Conservation (phyloP, 2,113 vertebrate genomes). For the Nyctereutes procyonoides region DNA sequence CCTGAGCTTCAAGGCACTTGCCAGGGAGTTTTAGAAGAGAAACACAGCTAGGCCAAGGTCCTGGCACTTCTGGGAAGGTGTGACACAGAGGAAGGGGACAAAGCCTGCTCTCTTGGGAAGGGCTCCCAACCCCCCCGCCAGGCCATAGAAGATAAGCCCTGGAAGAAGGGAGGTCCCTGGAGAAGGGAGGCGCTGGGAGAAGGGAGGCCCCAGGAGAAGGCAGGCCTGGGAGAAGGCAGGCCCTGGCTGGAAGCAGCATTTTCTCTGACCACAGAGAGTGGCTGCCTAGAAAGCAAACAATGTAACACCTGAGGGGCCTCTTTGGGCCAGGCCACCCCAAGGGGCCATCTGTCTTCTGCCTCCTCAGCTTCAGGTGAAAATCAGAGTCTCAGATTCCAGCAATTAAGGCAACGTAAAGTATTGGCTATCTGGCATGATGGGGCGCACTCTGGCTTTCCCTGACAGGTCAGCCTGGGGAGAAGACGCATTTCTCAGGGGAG, state of each 20-base stretch:
- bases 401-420: neutral
- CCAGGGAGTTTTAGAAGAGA: neutral
- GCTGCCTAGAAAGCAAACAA: neutral
- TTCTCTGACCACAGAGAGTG: neutral
- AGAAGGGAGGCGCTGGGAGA: neutral
- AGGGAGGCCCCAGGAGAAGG: neutral
- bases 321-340: neutral
- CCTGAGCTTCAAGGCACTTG: neutral
- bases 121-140: too few relatives aligned
- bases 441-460: rapidly evolving
- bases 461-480: neutral
- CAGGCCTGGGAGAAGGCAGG: neutral
- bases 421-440: rapidly evolving
- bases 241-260: neutral
- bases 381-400: neutral
- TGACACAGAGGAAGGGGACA: neutral
- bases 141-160: neutral
- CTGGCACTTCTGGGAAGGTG: neutral
- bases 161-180: neutral
- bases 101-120: neutral
- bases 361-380: too few relatives aligned
- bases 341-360: neutral
- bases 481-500: neutral
- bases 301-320: neutral
- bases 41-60: neutral